These are phyloP conservation scores for Danio aesculapii DNA, from an alignment of 2,797 vertebrate genomes.

Conservation along the genomic window DNA sequence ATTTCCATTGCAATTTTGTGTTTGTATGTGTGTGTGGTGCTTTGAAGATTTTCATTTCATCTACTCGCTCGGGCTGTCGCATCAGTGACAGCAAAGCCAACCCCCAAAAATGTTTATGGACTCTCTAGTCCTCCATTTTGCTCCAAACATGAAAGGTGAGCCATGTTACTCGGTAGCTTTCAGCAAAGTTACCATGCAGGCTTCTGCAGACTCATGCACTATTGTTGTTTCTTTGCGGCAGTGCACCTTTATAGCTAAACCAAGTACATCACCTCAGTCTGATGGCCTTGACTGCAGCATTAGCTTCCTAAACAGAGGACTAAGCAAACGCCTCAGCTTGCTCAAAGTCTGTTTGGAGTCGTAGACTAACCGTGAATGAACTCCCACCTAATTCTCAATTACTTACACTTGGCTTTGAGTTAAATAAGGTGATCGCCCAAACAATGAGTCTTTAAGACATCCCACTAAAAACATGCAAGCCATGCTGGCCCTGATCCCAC, in stretches of 20 bases:
- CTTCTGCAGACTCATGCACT: slow-evolving; percentile 50
- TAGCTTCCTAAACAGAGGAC: slow-evolving; percentile 35
- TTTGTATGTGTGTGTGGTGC: neutral
- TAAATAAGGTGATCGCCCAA: slow-evolving; percentile 48
- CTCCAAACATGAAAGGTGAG: slow-evolving; percentile 42
- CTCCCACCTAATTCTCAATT: slow-evolving; percentile 30
- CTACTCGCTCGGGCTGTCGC: slow-evolving; percentile 31
- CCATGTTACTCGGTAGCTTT: slow-evolving; percentile 41
- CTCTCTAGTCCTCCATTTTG: slow-evolving; percentile 46
- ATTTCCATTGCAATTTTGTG: slow-evolving; percentile 34
- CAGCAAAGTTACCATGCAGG: slow-evolving; percentile 42
- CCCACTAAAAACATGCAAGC: slow-evolving; percentile 2
- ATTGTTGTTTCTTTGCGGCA: slow-evolving; percentile 32
- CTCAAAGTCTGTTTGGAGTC: slow-evolving; percentile 26
- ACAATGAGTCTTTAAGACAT: slow-evolving; percentile 29
- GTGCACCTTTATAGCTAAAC: neutral
- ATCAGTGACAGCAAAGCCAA: slow-evolving; percentile 30
- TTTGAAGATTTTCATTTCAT: slow-evolving; percentile 44
- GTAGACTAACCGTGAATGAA: slow-evolving; percentile 34
- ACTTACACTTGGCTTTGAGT: slow-evolving; percentile 34
- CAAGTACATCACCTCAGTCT: slow-evolving; percentile 20
- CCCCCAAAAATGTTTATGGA: slow-evolving; percentile 23
- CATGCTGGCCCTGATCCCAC: slow-evolving; percentile 11
- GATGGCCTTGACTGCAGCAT: slow-evolving; percentile 29
- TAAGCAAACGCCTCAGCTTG: slow-evolving; percentile 24